Evolutionary conservation across 2,888 invertebrate genomes (phyloP).

Genomic region (Machimus rusticus): DNA sequence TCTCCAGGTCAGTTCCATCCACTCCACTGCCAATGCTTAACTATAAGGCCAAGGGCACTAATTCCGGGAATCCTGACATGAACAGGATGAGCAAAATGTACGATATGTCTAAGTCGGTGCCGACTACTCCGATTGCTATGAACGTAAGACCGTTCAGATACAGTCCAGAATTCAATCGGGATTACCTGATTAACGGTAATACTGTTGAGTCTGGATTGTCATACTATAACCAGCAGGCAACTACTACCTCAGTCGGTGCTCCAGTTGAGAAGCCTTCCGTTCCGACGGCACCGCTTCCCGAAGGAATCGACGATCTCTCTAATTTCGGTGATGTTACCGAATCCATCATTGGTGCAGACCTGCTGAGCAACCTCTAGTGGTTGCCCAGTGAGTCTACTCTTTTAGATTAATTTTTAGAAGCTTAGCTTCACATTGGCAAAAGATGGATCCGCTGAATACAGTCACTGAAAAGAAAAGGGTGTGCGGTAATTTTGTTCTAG

Average conservation of each 20-base stretch:
- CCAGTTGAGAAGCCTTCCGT: slow-evolving; percentile 14
- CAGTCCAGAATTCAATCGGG: slow-evolving; percentile 64
- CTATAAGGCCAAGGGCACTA: slow-evolving; percentile 26
- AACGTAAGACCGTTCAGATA: slow-evolving; percentile 68
- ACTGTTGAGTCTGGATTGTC: slow-evolving; percentile 61
- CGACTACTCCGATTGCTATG: slow-evolving; percentile 73
- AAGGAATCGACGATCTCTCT: slow-evolving; percentile 48
- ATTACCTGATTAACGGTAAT: slow-evolving; percentile 71
- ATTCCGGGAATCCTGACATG: slow-evolving; percentile 56
- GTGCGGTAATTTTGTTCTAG: not conserved
- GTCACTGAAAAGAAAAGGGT: not conserved
- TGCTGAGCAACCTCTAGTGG: slow-evolving; percentile 59
- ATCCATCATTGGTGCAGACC: slow-evolving; percentile 59
- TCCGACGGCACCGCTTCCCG: slow-evolving; percentile 34
- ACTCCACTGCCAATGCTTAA: slow-evolving; percentile 69
- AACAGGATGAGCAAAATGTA: slow-evolving; percentile 60
- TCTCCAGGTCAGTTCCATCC: slow-evolving; percentile 74
- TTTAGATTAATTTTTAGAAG: not conserved
- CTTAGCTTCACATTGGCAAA: not conserved
- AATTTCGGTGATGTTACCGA: slow-evolving; percentile 55
- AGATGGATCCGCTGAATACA: not conserved
- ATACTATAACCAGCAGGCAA: slow-evolving; percentile 20
- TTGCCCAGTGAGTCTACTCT: not conserved
- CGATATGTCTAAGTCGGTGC: slow-evolving; percentile 77
- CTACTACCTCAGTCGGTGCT: not conserved